Conservation (phyloP, 2,888 invertebrate genomes). For the Eilema sororculum region DNA sequence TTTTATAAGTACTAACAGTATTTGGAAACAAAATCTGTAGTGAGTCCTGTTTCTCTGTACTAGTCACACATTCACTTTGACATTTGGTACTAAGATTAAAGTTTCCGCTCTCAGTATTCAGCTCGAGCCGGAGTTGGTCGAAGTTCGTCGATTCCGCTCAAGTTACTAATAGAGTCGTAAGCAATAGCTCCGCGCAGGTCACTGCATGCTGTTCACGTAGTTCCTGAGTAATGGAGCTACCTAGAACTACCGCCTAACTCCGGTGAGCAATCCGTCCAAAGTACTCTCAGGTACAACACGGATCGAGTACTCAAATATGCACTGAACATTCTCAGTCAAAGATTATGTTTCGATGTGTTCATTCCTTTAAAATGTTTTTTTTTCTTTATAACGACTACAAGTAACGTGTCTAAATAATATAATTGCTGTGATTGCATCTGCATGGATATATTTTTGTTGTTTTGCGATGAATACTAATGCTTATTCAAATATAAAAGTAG, state of each 20-base stretch:
- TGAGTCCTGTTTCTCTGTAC: background rate
- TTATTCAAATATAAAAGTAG: too few species aligned
- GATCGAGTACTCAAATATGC: background rate
- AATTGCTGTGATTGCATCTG: too few species aligned
- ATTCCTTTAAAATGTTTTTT: background rate
- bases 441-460: too few species aligned
- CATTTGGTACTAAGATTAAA: background rate
- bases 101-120: background rate
- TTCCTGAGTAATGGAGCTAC: constrained; percentile 5
- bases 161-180: constrained; percentile 7
- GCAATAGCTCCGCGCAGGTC: constrained; percentile 1
- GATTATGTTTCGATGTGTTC: background rate
- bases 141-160: constrained; percentile 4
- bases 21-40: background rate
- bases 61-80: background rate
- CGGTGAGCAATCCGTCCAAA: background rate
- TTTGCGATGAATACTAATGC: too few species aligned
- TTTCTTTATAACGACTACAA: background rate
- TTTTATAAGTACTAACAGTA: background rate
- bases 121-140: background rate
- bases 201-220: constrained; percentile 2
- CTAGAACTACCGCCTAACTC: background rate
- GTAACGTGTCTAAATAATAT: too few species aligned
- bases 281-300: background rate
- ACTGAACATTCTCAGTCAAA: background rate